A percentile compares a stretch with the other conserved stretches of the same genome.
These are phyloP conservation scores for Whitmania pigra DNA, from an alignment of 1,140 invertebrate species.

Conservation along the genomic window DNA sequence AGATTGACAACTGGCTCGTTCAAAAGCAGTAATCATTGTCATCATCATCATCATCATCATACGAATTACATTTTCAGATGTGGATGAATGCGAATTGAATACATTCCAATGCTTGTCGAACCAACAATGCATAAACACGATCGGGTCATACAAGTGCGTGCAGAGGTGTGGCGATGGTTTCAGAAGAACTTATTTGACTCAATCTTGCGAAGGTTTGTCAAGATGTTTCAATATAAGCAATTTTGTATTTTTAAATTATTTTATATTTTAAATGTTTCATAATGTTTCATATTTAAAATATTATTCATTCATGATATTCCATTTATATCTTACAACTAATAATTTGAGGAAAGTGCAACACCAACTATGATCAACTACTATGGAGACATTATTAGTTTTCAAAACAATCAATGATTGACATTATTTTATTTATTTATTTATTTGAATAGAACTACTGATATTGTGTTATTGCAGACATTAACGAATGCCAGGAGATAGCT, in stretches of 20 bases:
- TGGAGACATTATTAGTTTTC: no score
- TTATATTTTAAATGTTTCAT: no score
- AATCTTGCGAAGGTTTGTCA: not conserved
- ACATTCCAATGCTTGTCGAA: constrained; percentile 31
- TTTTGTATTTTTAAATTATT: no score
- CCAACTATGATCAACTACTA: no score
- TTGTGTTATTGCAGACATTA: constrained; percentile 33
- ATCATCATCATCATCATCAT: constrained; percentile 5
- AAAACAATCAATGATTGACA: no score
- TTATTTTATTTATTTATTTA: no score
- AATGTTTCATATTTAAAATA: no score
- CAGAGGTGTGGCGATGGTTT: constrained; percentile 34
- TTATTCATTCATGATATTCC: no score
- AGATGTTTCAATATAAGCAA: no score
- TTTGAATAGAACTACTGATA: no score
- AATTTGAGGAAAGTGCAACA: no score
- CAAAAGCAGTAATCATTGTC: not conserved
- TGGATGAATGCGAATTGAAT: constrained; percentile 39
- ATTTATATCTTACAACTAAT: no score
- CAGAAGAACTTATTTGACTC: constrained; percentile 25
- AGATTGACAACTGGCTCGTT: constrained; percentile 2
- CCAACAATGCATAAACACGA: constrained; percentile 39
- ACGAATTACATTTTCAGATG: constrained; percentile 30
- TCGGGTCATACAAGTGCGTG: constrained; percentile 39
- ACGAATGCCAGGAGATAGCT: constrained; percentile 37